A percentile compares a stretch with the other conserved stretches of the same genome.
phyloP scores from a whole-genome alignment of 2,113 vertebrate species.

The Polypterus senegalus region DNA sequence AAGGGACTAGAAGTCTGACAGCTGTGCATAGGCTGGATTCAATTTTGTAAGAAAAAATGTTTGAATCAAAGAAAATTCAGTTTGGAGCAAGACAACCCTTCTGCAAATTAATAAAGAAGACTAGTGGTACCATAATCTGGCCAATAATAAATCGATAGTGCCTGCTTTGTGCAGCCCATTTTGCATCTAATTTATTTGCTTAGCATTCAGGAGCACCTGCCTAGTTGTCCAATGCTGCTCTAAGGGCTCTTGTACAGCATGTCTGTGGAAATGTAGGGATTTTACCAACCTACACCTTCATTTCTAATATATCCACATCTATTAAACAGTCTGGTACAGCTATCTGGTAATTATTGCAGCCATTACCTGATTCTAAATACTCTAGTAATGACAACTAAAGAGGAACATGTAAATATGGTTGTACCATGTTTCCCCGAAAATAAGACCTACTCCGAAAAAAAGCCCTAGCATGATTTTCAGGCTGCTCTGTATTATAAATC shows the following conservation, averaged over 20 bases:
- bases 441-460: too few species aligned
- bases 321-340: conserved; percentile 37
- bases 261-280: conserved; percentile 26
- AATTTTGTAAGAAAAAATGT: conserved; percentile 30
- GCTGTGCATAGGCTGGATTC: conserved; percentile 29
- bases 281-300: conserved; percentile 30
- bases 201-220: conserved; percentile 24
- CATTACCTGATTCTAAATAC: conserved; percentile 35
- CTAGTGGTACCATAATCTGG: conserved; percentile 28
- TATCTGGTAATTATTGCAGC: conserved; percentile 39
- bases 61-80: conserved; percentile 47
- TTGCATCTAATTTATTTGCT: conserved; percentile 25
- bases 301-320: conserved; percentile 33
- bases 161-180: conserved; percentile 26
- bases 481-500: too few species aligned
- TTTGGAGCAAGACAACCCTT: conserved; percentile 43
- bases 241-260: conserved; percentile 23
- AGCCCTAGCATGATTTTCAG: too few species aligned
- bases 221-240: conserved; percentile 20
- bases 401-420: conserved; percentile 28
- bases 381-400: conserved; percentile 36
- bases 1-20: conserved; percentile 27
- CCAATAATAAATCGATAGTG: conserved; percentile 32
- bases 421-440: not conserved
- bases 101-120: conserved; percentile 40